These are phyloP conservation scores for Pristionchus japonicus DNA, from an alignment of 2,888 invertebrate species.

Conservation along the genomic window DNA sequence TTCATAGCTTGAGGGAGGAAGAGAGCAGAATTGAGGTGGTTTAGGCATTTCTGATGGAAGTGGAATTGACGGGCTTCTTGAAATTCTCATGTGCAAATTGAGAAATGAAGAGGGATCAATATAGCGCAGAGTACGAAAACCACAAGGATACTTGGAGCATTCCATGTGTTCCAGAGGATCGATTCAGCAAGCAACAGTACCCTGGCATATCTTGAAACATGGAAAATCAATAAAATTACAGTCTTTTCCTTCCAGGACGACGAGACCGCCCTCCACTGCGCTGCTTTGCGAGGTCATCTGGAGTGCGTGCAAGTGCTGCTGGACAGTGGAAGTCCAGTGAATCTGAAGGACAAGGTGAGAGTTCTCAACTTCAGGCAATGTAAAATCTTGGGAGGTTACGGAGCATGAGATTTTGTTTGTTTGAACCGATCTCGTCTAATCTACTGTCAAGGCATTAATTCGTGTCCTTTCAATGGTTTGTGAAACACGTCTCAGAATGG, in stretches of 20 bases:
- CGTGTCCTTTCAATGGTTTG: too few relatives aligned
- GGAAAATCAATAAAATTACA: too few relatives aligned
- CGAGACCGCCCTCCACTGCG: slow-evolving; percentile 79
- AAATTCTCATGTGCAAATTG: background rate
- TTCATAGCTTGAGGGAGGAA: background rate
- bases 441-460: too few relatives aligned
- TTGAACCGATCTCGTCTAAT: too few relatives aligned
- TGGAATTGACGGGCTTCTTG: background rate
- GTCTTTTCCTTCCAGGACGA: slow-evolving; percentile 76
- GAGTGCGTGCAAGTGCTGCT: slow-evolving; percentile 79
- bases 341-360: slow-evolving; percentile 78
- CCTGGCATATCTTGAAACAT: too few relatives aligned
- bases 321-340: slow-evolving; percentile 78
- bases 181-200: too few relatives aligned
- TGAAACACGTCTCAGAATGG: too few relatives aligned
- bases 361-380: background rate
- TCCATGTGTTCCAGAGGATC: too few relatives aligned
- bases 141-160: too few relatives aligned
- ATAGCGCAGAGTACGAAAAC: background rate
- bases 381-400: too few relatives aligned
- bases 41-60: background rate
- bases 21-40: too few relatives aligned
- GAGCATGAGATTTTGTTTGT: too few relatives aligned
- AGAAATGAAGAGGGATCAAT: background rate
- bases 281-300: slow-evolving; percentile 78